Conservation (phyloP, 2,888 invertebrate species). For the Steinernema scapterisci region DNA sequence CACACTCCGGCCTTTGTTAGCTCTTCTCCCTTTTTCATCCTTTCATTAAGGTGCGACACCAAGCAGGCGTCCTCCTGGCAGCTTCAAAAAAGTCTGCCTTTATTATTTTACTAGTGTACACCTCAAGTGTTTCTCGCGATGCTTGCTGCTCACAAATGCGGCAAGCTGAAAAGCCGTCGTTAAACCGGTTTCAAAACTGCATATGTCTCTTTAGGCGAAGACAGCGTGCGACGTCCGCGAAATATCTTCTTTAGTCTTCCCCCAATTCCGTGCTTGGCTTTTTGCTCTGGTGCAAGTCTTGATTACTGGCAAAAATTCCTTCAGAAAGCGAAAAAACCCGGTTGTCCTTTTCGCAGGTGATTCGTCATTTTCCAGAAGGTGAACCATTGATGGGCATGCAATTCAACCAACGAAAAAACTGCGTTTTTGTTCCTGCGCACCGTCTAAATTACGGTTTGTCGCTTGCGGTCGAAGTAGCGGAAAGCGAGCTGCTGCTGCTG, state of each 20-base stretch:
- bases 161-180: background rate
- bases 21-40: background rate
- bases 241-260: background rate
- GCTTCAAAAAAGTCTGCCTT: too few relatives aligned
- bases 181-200: conserved; percentile 1
- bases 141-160: background rate
- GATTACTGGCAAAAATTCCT: too few relatives aligned
- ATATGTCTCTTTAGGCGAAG: conserved; percentile 8
- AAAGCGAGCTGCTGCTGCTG: background rate
- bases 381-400: background rate
- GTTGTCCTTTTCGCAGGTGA: background rate
- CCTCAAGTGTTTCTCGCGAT: background rate
- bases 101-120: conserved; percentile 5
- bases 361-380: background rate
- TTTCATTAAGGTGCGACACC: background rate
- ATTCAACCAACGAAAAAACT: background rate
- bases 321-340: too few relatives aligned
- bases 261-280: background rate
- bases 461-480: background rate
- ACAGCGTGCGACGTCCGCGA: background rate
- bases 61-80: too few relatives aligned
- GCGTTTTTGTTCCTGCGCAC: background rate
- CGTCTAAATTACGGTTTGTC: background rate
- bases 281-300: background rate
- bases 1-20: background rate